phyloP scores from a whole-genome alignment of 2,888 invertebrate genomes.

The Laothoe populi region DNA sequence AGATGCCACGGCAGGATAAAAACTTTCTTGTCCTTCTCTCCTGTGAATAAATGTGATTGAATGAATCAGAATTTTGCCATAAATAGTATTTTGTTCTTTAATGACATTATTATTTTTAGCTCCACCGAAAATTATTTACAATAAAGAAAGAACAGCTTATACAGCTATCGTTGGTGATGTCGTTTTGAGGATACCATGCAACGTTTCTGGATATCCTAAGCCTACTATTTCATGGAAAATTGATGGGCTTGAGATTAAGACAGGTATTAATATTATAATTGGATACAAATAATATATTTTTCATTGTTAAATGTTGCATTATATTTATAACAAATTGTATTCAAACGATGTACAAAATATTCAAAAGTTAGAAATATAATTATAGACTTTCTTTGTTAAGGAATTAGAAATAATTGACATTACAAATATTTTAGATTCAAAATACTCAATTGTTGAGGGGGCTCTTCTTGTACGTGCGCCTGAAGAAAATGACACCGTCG shows the following conservation, averaged over 20 bases:
- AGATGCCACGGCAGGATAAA: no score
- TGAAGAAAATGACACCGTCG: neutral
- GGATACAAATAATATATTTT: neutral
- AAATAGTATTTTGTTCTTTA: neutral
- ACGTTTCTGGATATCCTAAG: constrained; percentile 40
- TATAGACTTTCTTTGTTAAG: no score
- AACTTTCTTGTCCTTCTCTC: no score
- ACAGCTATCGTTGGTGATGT: constrained; percentile 37
- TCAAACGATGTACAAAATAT: no score
- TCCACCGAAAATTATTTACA: constrained; percentile 32
- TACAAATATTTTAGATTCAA: neutral
- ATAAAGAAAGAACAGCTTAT: constrained; percentile 29
- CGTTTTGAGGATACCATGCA: constrained; percentile 39
- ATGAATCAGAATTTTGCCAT: no score
- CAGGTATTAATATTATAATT: constrained; percentile 28
- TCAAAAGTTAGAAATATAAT: no score
- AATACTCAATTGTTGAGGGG: constrained; percentile 9
- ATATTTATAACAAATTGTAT: no score
- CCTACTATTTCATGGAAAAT: constrained; percentile 38
- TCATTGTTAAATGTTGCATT: no score
- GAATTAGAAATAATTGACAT: no score
- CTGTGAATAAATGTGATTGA: no score
- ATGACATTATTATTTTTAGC: constrained; percentile 30
- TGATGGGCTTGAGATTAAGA: constrained; percentile 16
- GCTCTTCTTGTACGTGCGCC: neutral